Evolutionary conservation across 1,140 invertebrate species (phyloP).

Genomic region (Nasonia longicornis): DNA sequence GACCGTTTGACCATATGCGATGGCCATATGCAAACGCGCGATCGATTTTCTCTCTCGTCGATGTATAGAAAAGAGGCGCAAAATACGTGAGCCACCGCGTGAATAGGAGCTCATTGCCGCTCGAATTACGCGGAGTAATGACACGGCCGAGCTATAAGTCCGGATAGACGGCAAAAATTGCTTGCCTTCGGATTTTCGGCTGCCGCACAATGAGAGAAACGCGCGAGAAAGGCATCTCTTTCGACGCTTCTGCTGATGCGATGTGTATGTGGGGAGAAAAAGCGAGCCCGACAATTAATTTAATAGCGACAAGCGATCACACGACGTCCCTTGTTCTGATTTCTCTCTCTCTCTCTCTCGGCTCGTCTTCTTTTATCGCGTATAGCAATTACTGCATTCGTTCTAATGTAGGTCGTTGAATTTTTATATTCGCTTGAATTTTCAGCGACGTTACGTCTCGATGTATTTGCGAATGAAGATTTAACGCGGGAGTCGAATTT

Average conservation of each 20-base stretch:
- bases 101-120: constrained; percentile 56
- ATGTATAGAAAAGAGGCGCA: constrained; percentile 48
- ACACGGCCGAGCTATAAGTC: constrained; percentile 43
- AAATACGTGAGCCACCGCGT: constrained; percentile 48
- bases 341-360: background rate
- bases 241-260: background rate
- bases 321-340: constrained; percentile 9
- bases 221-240: background rate
- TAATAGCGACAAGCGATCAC: constrained; percentile 22
- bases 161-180: background rate
- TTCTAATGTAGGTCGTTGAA: background rate
- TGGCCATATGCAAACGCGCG: constrained; percentile 63
- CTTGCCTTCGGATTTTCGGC: background rate
- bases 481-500: too few species aligned
- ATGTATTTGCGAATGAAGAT: too few species aligned
- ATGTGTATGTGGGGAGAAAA: background rate
- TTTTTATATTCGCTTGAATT: background rate
- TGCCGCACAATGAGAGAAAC: background rate
- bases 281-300: constrained; percentile 37
- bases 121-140: constrained; percentile 62
- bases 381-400: background rate
- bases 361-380: background rate
- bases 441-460: background rate
- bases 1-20: constrained; percentile 67
- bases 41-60: constrained; percentile 53